Base-by-base conservation (phyloP, 1,140 invertebrate species). In the Neelides sp. region DNA sequence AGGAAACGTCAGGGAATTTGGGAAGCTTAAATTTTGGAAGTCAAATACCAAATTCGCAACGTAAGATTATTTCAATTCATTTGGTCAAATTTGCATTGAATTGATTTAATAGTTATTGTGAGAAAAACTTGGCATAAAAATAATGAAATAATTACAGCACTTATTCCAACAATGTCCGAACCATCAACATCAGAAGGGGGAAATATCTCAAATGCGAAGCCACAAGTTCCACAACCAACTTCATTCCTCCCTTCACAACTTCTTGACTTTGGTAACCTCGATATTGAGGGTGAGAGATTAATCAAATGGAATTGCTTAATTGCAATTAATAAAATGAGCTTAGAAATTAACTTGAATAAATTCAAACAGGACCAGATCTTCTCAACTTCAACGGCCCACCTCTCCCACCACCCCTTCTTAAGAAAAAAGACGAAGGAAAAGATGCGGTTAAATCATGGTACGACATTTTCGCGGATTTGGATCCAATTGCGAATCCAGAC, bases 391-490 rank as follows among this genome's bases (percentile, higher is more conserved):
- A 22, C 32, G 32, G 30, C 30, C 52, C 46, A 13, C 30, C 40
- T 4, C 22, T 50, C 24, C 45, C 46, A 26, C 7, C 30, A 32
- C 24, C n/a, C 34, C 17, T n/a, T n/a, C n/a, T n/a, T n/a, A n/a
- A n/a, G 1, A 24, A 48, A 36, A 54, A 50, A 23, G 48, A 48
- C 28, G 51, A 50, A 35, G 28, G 24, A n/a, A 7, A 17, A 48
- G 28, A 51, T 44, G 41, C 17, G 10, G 7, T 15, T 3, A 43
- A 53, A 37, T 69, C 72, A 0, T 96, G 91, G 91, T 78, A 91
- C 58, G 86, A 87, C 66, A 70, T 94, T 23, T 95, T 95, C 73
- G 85, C 89, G 30, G 90, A 95, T 67, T 66, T 96, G 28, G 90
- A 96, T 73, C 90, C 90, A 5, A 70, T 94, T 4, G 78, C 85